phyloP scores from a whole-genome alignment of 2,888 invertebrate species.

The Melinaea marsaeus region DNA sequence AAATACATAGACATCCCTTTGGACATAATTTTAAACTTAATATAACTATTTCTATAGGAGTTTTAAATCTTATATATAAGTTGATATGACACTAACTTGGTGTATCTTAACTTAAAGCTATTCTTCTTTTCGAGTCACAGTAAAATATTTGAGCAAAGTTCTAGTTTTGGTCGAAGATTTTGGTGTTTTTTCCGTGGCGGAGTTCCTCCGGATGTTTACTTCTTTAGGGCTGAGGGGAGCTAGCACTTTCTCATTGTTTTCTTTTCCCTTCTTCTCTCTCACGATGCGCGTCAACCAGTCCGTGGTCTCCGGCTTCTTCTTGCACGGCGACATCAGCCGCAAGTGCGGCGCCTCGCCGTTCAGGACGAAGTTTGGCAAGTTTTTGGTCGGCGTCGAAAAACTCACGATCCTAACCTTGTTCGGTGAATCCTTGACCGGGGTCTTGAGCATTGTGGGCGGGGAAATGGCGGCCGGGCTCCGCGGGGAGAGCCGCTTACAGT shows the following conservation, averaged over 20 bases:
- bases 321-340: conserved; percentile 82
- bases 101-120: conserved; percentile 10
- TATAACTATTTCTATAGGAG: not conserved
- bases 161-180: conserved; percentile 44
- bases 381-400: conserved; percentile 79
- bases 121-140: conserved; percentile 46
- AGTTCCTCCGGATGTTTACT: conserved; percentile 45
- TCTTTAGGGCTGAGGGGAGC: conserved; percentile 52
- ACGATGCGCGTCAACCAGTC: conserved; percentile 82
- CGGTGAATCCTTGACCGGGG: conserved; percentile 45
- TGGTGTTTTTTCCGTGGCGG: conserved; percentile 49
- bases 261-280: conserved; percentile 41
- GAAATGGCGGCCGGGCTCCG: conserved; percentile 45
- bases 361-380: conserved; percentile 86
- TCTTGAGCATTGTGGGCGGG: conserved; percentile 35
- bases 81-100: not conserved
- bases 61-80: not conserved
- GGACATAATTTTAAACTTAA: too few relatives aligned
- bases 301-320: conserved; percentile 78
- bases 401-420: conserved; percentile 45
- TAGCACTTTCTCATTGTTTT: conserved; percentile 21
- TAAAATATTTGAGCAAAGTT: conserved; percentile 63
- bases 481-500: conserved; percentile 49
- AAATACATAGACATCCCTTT: too few relatives aligned
- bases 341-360: conserved; percentile 88